phyloP scores from a whole-genome alignment of 2,888 invertebrate species.

The Hemicrepidius hirtus region DNA sequence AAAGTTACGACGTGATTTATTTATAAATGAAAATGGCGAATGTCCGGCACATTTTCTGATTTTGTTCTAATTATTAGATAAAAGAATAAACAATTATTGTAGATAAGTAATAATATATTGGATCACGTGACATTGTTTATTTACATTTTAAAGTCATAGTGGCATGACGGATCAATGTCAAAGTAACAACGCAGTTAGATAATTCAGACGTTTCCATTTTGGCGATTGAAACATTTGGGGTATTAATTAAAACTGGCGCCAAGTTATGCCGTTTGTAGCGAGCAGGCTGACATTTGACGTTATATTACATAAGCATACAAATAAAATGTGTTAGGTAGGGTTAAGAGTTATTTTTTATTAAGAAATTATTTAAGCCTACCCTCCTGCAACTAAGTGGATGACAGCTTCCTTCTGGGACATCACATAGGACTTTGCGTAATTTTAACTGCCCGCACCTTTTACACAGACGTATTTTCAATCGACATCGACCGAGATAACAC shows the following conservation, averaged over 20 bases:
- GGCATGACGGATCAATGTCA: slow-evolving; percentile 21
- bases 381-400: slow-evolving; percentile 96
- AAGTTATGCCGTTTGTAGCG: slow-evolving; percentile 19
- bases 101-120: slow-evolving; percentile 15
- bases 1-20: too few species aligned
- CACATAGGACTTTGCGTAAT: slow-evolving; percentile 57
- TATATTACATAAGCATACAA: slow-evolving; percentile 48
- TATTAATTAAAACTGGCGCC: slow-evolving; percentile 41
- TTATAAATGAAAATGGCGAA: too few species aligned
- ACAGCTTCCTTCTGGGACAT: slow-evolving; percentile 91
- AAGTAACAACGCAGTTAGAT: slow-evolving; percentile 34
- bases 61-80: not conserved
- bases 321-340: slow-evolving; percentile 44
- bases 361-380: slow-evolving; percentile 79
- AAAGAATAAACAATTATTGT: slow-evolving; percentile 4
- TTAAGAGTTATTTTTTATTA: slow-evolving; percentile 39
- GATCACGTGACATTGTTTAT: slow-evolving; percentile 38
- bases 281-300: slow-evolving; percentile 40
- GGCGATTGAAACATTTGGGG: slow-evolving; percentile 13
- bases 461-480: slow-evolving; percentile 15
- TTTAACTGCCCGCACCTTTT: slow-evolving; percentile 34
- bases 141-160: slow-evolving; percentile 30
- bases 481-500: slow-evolving; percentile 38
- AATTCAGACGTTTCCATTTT: slow-evolving; percentile 19
- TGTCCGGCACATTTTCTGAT: not conserved